phyloP scores from a whole-genome alignment of 2,797 vertebrate genomes.

The Neopelma chrysocephalum region DNA sequence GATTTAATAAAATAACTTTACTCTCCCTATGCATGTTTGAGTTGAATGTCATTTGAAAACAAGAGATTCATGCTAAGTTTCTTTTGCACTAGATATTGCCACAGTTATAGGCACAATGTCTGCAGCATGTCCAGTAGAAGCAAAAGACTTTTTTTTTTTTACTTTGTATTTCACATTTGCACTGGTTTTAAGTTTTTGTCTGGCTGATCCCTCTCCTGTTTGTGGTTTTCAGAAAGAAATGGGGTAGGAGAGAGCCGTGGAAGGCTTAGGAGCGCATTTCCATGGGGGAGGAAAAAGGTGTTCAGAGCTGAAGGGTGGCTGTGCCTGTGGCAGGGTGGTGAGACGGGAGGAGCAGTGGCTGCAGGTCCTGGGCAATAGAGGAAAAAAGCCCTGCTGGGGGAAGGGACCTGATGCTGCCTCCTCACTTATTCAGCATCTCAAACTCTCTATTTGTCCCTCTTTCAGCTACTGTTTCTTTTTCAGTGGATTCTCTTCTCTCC shows the following conservation, averaged over 20 bases:
- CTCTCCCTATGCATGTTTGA: constrained; percentile 81
- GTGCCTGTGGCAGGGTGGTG: not conserved
- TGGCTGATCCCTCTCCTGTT: not conserved
- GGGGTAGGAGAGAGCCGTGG: not conserved
- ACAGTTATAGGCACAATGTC: constrained; percentile 34
- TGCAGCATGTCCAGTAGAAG: constrained; percentile 49
- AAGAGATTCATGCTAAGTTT: constrained; percentile 36
- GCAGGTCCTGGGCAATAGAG: not conserved
- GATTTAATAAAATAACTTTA: constrained; percentile 92
- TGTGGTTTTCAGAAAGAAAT: not conserved
- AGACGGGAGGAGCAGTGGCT: not conserved
- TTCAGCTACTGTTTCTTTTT: not conserved
- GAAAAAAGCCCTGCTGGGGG: not conserved
- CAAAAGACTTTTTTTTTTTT: not conserved
- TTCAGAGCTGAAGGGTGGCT: not conserved
- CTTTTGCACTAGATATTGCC: constrained; percentile 29
- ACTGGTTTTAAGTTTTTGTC: not conserved
- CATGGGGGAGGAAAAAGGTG: not conserved
- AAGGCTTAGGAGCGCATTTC: not conserved
- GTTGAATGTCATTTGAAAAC: constrained; percentile 77
- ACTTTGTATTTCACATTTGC: constrained; percentile 27
- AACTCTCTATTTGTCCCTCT: not conserved
- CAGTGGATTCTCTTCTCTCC: not conserved
- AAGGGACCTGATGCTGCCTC: not conserved
- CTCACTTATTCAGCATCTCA: not conserved